Evolutionary conservation across 2,113 vertebrate species (phyloP), one percentile per base, ranked within the genome.

Genomic region (Eidolon helvum): DNA sequence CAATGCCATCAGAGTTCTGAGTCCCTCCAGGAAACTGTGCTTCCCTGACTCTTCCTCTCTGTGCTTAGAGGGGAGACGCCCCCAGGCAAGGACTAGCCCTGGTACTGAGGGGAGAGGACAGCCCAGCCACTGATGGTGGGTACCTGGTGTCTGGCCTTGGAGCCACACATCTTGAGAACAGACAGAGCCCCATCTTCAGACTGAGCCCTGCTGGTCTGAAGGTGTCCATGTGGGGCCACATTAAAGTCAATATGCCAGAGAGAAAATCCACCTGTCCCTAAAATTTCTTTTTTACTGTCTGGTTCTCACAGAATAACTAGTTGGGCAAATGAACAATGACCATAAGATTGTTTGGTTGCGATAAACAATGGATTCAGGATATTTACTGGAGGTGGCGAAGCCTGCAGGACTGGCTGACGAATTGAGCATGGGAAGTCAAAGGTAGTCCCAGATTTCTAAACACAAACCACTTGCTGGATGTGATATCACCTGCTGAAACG

Each of bases 191-290:
- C 55, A 33, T 0, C 35, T 71, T 83, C 85, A 68, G 35, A 72
- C 21, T 3, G 45, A 63, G 18, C 28, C 59, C 88, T 38, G 53
- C 16, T 30, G 2, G 35, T 28, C 53, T 43, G 57, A 63, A 38
- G 1, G 15, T 16, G 30, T 40, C 65, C 3, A 0, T 43, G 0
- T 1, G 35, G 40, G 33, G 63, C 55, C n/a, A 3, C 4, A 5
- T 2, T 6, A 22, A 78, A 35, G 78, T 78, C 63, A 3, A 0
- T 8, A 33, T 3, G 18, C 77, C 43, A 61, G 59, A n/a, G 48
- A 68, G 14, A 43, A 87, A 26, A 40, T 10, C 50, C 53, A 7
- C 45, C 45, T 69, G 43, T 33, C 43, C 26, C 77, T 45, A 18
- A 26, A 14, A 8, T 24, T 50, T 69, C 26, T 26, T 18, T 43